Evolutionary conservation across 2,797 vertebrate species (phyloP).

Genomic region (Gadopsis marmoratus): DNA sequence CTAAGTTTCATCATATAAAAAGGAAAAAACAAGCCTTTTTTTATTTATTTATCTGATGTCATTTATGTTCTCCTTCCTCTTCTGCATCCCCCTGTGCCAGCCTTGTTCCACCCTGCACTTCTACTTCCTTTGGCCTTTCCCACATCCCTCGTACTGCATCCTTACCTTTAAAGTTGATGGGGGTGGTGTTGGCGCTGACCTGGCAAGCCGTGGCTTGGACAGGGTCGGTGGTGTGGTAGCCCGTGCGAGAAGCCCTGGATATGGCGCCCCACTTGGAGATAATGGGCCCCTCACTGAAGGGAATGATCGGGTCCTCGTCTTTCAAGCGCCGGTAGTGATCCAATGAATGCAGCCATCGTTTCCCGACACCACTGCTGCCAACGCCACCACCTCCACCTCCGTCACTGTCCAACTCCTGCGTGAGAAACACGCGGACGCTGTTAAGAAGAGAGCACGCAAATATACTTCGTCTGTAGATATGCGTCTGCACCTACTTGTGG

Average conservation of each 20-base stretch:
- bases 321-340: constrained; percentile 92
- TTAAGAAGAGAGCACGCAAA: neutral
- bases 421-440: neutral
- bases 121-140: neutral
- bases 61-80: neutral
- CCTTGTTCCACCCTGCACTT: neutral
- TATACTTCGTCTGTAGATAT: neutral
- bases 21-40: neutral
- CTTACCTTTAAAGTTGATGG: constrained; percentile 94
- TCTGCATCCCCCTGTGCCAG: neutral
- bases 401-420: constrained; percentile 86
- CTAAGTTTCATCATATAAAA: neutral
- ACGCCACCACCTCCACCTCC: constrained; percentile 45
- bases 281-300: constrained; percentile 96
- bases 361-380: constrained; percentile 78
- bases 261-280: constrained; percentile 99
- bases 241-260: constrained; percentile 94
- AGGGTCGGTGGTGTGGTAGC: constrained; percentile 94
- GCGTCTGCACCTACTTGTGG: neutral
- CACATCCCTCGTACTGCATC: neutral
- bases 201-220: constrained; percentile 96
- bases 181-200: constrained; percentile 91
- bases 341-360: constrained; percentile 90
- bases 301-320: constrained; percentile 98
- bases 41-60: neutral